phyloP scores from a whole-genome alignment of 2,888 invertebrate species.

The Acronicta aceris region DNA sequence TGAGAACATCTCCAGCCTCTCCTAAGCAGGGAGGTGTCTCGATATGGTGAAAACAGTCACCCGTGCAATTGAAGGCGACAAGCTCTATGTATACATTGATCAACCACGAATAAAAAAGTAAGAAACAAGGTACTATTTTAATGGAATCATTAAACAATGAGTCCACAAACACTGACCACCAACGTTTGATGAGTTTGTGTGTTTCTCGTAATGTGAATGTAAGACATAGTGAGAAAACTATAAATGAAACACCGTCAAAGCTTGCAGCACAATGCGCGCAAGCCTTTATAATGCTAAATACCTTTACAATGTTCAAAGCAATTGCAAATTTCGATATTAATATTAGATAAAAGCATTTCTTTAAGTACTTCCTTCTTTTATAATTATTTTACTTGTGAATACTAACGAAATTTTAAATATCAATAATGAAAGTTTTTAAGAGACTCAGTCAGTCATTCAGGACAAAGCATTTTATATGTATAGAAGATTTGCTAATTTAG shows the following conservation, averaged over 20 bases:
- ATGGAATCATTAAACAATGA: conserved; percentile 35
- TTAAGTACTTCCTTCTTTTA: conserved; percentile 18
- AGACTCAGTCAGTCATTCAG: no score
- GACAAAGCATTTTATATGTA: no score
- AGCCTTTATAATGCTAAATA: conserved; percentile 44
- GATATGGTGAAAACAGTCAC: no score
- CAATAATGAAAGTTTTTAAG: no score
- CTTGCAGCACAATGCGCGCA: conserved; percentile 28
- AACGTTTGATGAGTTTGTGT: conserved; percentile 46
- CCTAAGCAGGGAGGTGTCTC: no score
- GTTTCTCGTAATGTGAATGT: conserved; percentile 26
- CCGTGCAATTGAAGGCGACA: no score
- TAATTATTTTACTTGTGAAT: neutral
- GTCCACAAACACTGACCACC: conserved; percentile 44
- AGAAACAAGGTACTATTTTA: no score
- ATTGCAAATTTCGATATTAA: conserved; percentile 30
- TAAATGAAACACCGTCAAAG: conserved; percentile 45
- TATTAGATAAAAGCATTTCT: conserved; percentile 23
- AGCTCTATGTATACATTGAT: no score
- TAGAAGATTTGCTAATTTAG: no score
- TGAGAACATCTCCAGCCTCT: no score
- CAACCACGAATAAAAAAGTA: no score
- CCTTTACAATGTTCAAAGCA: conserved; percentile 34
- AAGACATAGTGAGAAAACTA: conserved; percentile 33
- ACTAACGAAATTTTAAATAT: no score